phyloP scores from a whole-genome alignment of 2,797 vertebrate species.

The Novumbra hubbsi region DNA sequence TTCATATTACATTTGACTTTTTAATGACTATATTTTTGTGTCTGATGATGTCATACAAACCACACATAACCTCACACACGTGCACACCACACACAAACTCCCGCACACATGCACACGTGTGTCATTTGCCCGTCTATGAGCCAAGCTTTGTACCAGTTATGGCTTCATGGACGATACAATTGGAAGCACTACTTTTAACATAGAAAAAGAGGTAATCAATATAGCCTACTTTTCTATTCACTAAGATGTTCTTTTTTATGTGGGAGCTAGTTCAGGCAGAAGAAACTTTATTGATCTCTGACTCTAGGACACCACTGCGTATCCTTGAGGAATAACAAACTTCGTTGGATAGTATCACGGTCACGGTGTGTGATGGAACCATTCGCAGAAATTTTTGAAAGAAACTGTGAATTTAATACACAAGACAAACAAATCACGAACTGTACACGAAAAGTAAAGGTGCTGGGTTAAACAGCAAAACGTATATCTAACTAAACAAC shows the following conservation, averaged over 20 bases:
- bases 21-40: neutral
- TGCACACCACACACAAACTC: neutral
- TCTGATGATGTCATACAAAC: neutral
- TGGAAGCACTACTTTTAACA: conserved; percentile 31
- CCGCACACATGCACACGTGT: neutral
- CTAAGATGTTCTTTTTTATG: conserved; percentile 50
- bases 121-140: neutral
- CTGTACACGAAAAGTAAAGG: too few species aligned
- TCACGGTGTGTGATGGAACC: too few species aligned
- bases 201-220: conserved; percentile 48
- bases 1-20: conserved; percentile 1
- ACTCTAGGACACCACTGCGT: conserved; percentile 47
- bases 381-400: too few species aligned
- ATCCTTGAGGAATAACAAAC: conserved; percentile 53
- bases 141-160: neutral
- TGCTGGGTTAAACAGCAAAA: too few species aligned
- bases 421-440: too few species aligned
- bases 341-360: conserved; percentile 38
- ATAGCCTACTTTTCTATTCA: conserved; percentile 51
- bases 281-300: conserved; percentile 59
- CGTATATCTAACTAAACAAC: too few species aligned
- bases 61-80: neutral
- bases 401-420: too few species aligned
- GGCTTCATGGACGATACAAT: conserved; percentile 29
- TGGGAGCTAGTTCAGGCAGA: conserved; percentile 41